A percentile compares a stretch with the other conserved stretches of the same genome.
Conservation (phyloP, 1,140 invertebrate species). For the Papilio aristodemus region DNA sequence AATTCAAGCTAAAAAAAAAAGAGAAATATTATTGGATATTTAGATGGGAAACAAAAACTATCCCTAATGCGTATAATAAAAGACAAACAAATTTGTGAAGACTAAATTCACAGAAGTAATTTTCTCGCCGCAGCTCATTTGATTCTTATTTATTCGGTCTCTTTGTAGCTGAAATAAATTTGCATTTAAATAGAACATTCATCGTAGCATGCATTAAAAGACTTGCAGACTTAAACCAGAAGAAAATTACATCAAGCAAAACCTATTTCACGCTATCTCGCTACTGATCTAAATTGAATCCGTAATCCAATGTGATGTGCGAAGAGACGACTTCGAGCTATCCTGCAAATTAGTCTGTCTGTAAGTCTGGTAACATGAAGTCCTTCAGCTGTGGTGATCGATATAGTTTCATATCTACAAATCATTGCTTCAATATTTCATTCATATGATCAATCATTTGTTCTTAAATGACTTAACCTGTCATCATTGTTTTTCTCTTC, state of each 20-base stretch:
- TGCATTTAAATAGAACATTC: conserved; percentile 19
- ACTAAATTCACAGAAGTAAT: too few relatives aligned
- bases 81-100: too few relatives aligned
- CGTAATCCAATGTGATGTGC: conserved; percentile 56
- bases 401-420: neutral
- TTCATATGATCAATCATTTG: neutral
- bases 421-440: neutral
- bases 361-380: conserved; percentile 11
- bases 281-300: conserved; percentile 67
- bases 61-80: too few relatives aligned
- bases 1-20: too few relatives aligned
- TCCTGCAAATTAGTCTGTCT: conserved; percentile 47
- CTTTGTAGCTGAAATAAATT: conserved; percentile 4
- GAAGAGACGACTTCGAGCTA: conserved; percentile 52
- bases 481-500: too few relatives aligned
- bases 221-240: neutral
- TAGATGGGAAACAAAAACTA: too few relatives aligned
- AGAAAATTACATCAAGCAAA: conserved; percentile 14
- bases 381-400: too few relatives aligned
- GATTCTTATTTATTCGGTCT: neutral
- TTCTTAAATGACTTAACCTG: neutral
- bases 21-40: too few relatives aligned
- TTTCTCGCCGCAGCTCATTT: neutral
- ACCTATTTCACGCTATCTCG: conserved; percentile 45
- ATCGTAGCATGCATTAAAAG: conserved; percentile 18